phyloP scores from a whole-genome alignment of 2,888 invertebrate species.

The Timema cristinae region DNA sequence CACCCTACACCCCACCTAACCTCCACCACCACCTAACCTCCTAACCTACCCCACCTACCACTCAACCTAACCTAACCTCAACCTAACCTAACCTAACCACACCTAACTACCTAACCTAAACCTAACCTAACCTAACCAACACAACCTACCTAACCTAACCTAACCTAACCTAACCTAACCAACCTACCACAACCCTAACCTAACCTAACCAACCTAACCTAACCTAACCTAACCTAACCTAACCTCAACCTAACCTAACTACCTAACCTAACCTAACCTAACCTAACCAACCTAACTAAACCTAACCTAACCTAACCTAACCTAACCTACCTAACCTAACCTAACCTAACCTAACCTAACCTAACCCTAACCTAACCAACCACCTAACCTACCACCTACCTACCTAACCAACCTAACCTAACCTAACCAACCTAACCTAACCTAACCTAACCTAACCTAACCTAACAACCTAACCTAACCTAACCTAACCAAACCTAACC shows the following conservation, averaged over 20 bases:
- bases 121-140: constrained; percentile 31
- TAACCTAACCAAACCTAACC: constrained; percentile 31
- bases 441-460: no score
- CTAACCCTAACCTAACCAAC: no score
- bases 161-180: not conserved
- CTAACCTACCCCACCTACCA: constrained; percentile 31
- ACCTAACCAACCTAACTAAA: no score
- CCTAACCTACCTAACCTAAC: not conserved
- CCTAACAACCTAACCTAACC: no score
- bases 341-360: no score
- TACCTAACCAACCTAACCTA: no score
- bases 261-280: not conserved
- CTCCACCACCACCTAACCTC: constrained; percentile 34
- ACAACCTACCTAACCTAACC: no score
- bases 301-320: not conserved
- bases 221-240: not conserved
- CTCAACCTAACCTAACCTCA: constrained; percentile 23
- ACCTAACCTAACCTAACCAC: constrained; percentile 33
- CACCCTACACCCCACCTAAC: constrained; percentile 34
- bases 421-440: no score
- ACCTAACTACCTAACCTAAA: constrained; percentile 29
- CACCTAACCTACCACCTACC: constrained; percentile 9
- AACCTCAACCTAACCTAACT: not conserved
- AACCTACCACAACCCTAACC: not conserved
- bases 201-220: not conserved